Evolutionary conservation across 2,888 invertebrate genomes (phyloP).

Genomic region (Leucoptera coffeella): DNA sequence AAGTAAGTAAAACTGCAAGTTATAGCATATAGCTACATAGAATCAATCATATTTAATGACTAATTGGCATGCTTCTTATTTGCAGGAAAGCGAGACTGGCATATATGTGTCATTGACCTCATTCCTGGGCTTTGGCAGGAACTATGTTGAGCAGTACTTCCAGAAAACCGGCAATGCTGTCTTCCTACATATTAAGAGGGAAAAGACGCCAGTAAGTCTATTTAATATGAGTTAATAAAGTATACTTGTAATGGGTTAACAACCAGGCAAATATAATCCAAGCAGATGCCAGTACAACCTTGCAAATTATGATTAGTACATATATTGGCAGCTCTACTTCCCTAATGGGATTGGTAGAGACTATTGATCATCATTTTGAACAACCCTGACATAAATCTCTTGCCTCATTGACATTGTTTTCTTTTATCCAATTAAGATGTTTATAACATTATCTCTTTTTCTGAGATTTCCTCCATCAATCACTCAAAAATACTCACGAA

Average conservation of each 20-base stretch:
- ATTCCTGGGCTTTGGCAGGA: conserved; percentile 81
- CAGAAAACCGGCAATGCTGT: conserved; percentile 74
- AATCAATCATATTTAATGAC: neutral
- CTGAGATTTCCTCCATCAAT: too few relatives aligned
- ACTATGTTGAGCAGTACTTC: conserved; percentile 73
- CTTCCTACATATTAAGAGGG: conserved; percentile 75
- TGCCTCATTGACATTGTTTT: too few relatives aligned
- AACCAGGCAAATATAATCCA: neutral
- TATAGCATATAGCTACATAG: neutral
- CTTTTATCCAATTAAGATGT: too few relatives aligned
- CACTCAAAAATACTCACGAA: too few relatives aligned
- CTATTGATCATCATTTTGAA: too few relatives aligned
- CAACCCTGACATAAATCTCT: too few relatives aligned
- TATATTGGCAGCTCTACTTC: too few relatives aligned
- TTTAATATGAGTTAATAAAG: neutral
- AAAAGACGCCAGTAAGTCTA: conserved; percentile 63
- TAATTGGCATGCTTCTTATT: conserved; percentile 8
- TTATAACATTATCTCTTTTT: too few relatives aligned
- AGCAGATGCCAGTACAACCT: too few relatives aligned
- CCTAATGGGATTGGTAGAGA: too few relatives aligned
- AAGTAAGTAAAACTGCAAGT: too few relatives aligned
- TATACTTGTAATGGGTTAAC: neutral
- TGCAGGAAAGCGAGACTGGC: conserved; percentile 81
- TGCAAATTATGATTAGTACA: too few relatives aligned
- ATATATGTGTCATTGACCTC: conserved; percentile 80